These are phyloP conservation scores for Smittia aterrima DNA, from an alignment of 2,888 invertebrate species.

Conservation along the genomic window DNA sequence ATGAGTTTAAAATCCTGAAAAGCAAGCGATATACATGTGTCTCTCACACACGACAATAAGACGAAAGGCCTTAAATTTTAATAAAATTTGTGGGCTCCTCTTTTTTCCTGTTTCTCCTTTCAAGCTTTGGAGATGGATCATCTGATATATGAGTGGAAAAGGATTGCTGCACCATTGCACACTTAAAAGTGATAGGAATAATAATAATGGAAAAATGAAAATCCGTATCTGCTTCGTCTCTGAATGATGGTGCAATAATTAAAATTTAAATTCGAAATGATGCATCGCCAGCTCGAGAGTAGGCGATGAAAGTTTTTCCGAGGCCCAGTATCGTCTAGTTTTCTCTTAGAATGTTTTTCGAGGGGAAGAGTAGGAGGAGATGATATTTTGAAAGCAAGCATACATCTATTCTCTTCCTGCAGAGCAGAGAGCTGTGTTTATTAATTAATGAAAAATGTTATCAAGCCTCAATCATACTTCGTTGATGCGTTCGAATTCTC, in stretches of 20 bases:
- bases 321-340: background rate
- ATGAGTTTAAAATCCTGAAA: conserved; percentile 36
- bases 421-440: conserved; percentile 12
- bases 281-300: background rate
- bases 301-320: background rate
- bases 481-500: conserved; percentile 11
- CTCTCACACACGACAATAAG: background rate
- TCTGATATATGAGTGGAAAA: background rate
- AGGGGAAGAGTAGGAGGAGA: background rate
- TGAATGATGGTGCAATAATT: conserved; percentile 22
- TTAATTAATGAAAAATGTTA: conserved; percentile 41
- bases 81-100: conserved; percentile 30
- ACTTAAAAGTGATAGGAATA: conserved; percentile 5
- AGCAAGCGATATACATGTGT: background rate
- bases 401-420: conserved; percentile 2
- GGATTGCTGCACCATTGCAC: conserved; percentile 11
- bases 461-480: conserved; percentile 38
- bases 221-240: background rate
- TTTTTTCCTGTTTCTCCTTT: background rate
- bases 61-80: conserved; percentile 37
- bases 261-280: conserved; percentile 24
- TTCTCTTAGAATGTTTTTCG: background rate
- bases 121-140: background rate
- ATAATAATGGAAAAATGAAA: background rate
- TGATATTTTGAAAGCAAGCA: no score